phyloP scores from a whole-genome alignment of 2,888 invertebrate genomes.

The Himalopsyche kuldschensis region DNA sequence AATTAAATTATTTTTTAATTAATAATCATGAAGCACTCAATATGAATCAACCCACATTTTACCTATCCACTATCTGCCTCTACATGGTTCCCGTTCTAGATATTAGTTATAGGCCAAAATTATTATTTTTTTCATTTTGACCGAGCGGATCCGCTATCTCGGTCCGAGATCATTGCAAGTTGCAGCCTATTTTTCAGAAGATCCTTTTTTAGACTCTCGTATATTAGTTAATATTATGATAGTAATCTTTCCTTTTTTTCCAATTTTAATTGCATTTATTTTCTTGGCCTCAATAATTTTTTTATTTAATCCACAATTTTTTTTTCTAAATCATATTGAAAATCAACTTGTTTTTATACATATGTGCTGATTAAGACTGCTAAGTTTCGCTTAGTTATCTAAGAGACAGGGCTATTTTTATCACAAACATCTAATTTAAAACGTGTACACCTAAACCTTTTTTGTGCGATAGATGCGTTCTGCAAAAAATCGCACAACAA shows the following conservation, averaged over 20 bases:
- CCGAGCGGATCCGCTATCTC: neutral
- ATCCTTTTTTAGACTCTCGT: neutral
- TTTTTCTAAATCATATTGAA: too few species aligned
- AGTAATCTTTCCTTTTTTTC: neutral
- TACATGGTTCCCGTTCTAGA: neutral
- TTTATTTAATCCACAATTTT: too few species aligned
- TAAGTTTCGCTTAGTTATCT: too few species aligned
- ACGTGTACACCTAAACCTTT: too few species aligned
- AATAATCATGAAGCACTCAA: neutral
- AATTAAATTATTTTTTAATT: neutral
- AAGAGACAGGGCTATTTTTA: too few species aligned
- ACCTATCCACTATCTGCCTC: neutral
- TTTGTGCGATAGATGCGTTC: too few species aligned
- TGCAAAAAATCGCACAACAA: too few species aligned
- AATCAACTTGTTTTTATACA: too few species aligned
- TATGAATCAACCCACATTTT: neutral
- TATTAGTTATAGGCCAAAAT: constrained; percentile 1
- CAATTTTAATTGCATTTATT: neutral
- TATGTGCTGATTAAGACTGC: too few species aligned
- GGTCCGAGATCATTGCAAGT: neutral
- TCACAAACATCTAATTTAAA: too few species aligned
- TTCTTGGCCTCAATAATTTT: too few species aligned
- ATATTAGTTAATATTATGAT: neutral
- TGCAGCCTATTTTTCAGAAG: neutral
- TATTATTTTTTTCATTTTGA: neutral